Percentiles rank a stretch among this genome's conserved stretches.
These are phyloP conservation scores for Oxytorus armatus DNA, from an alignment of 2,888 invertebrate species.

Conservation along the genomic window DNA sequence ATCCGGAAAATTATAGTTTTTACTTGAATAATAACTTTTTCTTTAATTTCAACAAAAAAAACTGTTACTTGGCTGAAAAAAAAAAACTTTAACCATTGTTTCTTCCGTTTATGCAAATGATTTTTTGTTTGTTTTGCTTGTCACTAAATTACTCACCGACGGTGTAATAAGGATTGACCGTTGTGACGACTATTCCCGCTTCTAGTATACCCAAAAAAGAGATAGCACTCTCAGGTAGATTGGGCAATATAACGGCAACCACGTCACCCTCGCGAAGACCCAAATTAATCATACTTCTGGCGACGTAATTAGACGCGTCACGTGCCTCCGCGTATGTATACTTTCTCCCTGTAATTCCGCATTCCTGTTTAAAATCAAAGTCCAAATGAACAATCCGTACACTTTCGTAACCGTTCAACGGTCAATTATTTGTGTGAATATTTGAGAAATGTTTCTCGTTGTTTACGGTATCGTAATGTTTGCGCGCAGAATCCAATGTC, in stretches of 20 bases:
- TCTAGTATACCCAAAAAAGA: slow-evolving; percentile 88
- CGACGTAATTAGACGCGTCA: slow-evolving; percentile 88
- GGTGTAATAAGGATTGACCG: slow-evolving; percentile 91
- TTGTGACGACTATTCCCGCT: slow-evolving; percentile 89
- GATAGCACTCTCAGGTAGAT: slow-evolving; percentile 91
- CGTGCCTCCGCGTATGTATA: slow-evolving; percentile 90
- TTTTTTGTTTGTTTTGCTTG: too few relatives aligned
- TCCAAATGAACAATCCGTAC: slow-evolving; percentile 65
- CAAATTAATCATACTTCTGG: slow-evolving; percentile 88
- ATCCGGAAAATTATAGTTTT: too few relatives aligned
- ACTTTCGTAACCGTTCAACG: slow-evolving; percentile 2
- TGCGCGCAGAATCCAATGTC: too few relatives aligned
- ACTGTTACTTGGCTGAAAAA: too few relatives aligned
- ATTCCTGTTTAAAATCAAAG: slow-evolving; percentile 87
- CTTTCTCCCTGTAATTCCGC: slow-evolving; percentile 89
- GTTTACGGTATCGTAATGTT: too few relatives aligned
- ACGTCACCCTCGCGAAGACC: slow-evolving; percentile 89
- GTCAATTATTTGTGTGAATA: not conserved
- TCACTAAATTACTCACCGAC: slow-evolving; percentile 77
- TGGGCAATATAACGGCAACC: slow-evolving; percentile 90
- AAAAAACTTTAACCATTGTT: too few relatives aligned
- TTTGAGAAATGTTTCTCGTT: too few relatives aligned
- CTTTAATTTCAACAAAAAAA: too few relatives aligned
- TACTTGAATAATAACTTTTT: too few relatives aligned
- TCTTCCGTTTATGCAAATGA: too few relatives aligned